phyloP scores from a whole-genome alignment of 2,797 vertebrate species.

The Tokudaia tokunoshimensis region DNA sequence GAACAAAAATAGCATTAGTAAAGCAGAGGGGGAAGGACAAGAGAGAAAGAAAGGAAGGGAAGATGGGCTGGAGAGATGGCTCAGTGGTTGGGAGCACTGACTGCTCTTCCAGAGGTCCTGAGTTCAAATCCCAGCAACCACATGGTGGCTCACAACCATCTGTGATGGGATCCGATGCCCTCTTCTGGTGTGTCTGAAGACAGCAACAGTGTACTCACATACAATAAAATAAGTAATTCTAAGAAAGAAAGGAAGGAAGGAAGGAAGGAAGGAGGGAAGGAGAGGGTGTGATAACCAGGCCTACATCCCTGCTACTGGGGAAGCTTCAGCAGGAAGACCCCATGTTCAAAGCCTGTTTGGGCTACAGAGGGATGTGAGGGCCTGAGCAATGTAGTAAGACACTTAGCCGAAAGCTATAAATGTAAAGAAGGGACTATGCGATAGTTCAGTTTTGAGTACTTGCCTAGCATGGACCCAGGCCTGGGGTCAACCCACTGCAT shows the following conservation, averaged over 20 bases:
- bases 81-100: too few relatives aligned
- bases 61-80: too few relatives aligned
- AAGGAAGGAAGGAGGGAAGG: not conserved
- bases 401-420: not conserved
- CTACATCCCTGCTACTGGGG: not conserved
- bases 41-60: not conserved
- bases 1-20: conserved; percentile 14
- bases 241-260: too few relatives aligned
- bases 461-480: not conserved
- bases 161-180: too few relatives aligned
- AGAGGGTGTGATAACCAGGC: not conserved
- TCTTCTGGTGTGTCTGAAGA: too few relatives aligned
- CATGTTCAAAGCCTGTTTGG: not conserved
- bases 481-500: not conserved
- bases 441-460: not conserved
- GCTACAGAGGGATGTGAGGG: not conserved
- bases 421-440: not conserved
- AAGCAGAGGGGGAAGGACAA: not conserved
- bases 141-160: too few relatives aligned
- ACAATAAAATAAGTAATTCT: too few relatives aligned
- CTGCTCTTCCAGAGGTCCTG: too few relatives aligned
- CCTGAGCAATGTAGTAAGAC: not conserved
- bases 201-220: too few relatives aligned
- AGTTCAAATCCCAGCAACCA: too few relatives aligned
- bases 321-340: not conserved